Evolutionary conservation across 1,140 invertebrate species (phyloP).

Genomic region (Drosophila gunungcola): DNA sequence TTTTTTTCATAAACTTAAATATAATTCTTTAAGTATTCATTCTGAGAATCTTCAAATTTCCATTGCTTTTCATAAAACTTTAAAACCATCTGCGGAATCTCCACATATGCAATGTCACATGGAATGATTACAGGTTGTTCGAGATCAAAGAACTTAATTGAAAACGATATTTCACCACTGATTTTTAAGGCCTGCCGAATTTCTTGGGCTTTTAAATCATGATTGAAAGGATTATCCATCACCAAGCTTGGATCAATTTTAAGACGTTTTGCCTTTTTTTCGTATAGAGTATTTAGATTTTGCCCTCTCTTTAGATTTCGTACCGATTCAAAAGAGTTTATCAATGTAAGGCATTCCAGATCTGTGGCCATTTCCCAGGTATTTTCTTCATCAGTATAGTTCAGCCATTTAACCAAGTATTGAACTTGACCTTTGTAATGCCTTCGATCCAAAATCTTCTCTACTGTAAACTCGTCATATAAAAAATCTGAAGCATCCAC

Average conservation of each 20-base stretch:
- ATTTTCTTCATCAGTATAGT: slow-evolving; percentile 27
- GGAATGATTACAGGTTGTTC: not conserved
- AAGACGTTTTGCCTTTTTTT: slow-evolving; percentile 31
- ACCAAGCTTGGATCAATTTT: slow-evolving; percentile 32
- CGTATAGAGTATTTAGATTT: slow-evolving; percentile 16
- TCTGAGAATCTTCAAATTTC: not conserved
- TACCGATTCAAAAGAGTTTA: slow-evolving; percentile 13
- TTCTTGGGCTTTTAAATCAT: slow-evolving; percentile 9
- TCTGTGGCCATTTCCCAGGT: slow-evolving; percentile 35
- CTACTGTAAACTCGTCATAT: slow-evolving; percentile 14
- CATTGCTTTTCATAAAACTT: slow-evolving; percentile 35
- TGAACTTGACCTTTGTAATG: not conserved
- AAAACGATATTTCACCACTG: slow-evolving; percentile 14
- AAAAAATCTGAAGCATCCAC: not conserved
- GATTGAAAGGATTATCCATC: slow-evolving; percentile 30
- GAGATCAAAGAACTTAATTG: slow-evolving; percentile 32
- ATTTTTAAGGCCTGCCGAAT: slow-evolving; percentile 5
- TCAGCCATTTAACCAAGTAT: slow-evolving; percentile 41
- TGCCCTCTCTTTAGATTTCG: not conserved
- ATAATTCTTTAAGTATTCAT: not conserved
- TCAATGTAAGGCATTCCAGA: slow-evolving; percentile 3
- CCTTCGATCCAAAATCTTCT: slow-evolving; percentile 28
- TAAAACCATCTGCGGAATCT: slow-evolving; percentile 42
- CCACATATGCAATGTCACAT: slow-evolving; percentile 21
- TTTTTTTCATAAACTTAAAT: not conserved